phyloP scores from a whole-genome alignment of 2,797 vertebrate genomes.

The Sciaenops ocellatus region DNA sequence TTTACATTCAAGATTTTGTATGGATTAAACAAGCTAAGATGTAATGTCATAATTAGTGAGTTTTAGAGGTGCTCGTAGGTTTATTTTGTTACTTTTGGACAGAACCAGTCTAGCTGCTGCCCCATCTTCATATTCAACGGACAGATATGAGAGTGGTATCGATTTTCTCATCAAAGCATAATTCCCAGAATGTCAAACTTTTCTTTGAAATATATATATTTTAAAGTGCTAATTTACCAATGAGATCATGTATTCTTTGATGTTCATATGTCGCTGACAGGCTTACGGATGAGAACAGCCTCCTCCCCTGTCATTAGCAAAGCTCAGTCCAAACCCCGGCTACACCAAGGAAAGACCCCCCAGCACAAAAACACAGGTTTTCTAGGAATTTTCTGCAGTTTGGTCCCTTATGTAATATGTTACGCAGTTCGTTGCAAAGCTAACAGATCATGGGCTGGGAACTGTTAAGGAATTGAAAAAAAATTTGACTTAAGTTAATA shows the following conservation, averaged over 20 bases:
- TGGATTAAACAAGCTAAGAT: not conserved
- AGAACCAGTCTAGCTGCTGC: not conserved
- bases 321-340: slow-evolving; percentile 80
- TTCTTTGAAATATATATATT: not conserved
- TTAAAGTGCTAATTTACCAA: not conserved
- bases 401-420: not conserved
- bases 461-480: slow-evolving; percentile 29
- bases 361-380: slow-evolving; percentile 83
- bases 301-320: slow-evolving; percentile 81
- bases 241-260: slow-evolving; percentile 30
- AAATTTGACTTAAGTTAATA: not conserved
- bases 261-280: slow-evolving; percentile 78
- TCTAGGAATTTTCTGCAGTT: slow-evolving; percentile 42
- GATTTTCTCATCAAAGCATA: not conserved
- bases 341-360: slow-evolving; percentile 74
- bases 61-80: not conserved
- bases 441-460: slow-evolving; percentile 67
- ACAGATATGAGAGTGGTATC: not conserved
- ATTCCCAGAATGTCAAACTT: not conserved
- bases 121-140: not conserved
- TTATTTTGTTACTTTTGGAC: not conserved
- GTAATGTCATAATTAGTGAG: not conserved
- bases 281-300: slow-evolving; percentile 84
- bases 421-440: slow-evolving; percentile 24
- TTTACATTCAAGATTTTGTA: not conserved